Percentiles rank a stretch among this genome's conserved stretches.
Evolutionary conservation across 2,888 invertebrate species (phyloP).

Genomic region (Microchrysa polita): DNA sequence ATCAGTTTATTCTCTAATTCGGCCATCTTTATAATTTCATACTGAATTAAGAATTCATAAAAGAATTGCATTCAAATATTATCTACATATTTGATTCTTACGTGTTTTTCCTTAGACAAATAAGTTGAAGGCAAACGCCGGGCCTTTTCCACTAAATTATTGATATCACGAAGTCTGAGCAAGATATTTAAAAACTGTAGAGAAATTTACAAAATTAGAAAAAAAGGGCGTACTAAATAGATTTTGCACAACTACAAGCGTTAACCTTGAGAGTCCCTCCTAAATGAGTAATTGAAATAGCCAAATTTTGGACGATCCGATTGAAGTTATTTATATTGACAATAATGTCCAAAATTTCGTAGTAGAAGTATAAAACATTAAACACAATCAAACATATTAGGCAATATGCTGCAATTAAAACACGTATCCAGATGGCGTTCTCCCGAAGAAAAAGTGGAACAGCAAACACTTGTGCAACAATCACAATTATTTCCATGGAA

Average conservation of each 20-base stretch:
- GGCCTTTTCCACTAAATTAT: not conserved
- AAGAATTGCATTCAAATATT: too few species aligned
- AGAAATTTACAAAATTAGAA: too few species aligned
- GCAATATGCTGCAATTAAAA: not conserved
- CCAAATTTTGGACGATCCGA: constrained; percentile 52
- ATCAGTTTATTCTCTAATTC: too few species aligned
- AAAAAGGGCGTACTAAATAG: not conserved
- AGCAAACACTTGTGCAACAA: not conserved
- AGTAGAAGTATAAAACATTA: constrained; percentile 47
- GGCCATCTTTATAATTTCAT: too few species aligned
- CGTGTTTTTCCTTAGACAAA: not conserved
- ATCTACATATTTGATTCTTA: too few species aligned
- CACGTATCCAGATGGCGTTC: not conserved
- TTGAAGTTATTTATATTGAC: constrained; percentile 49
- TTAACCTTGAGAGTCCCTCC: constrained; percentile 51
- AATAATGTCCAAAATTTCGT: constrained; percentile 52
- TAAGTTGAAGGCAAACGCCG: not conserved
- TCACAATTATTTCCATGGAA: not conserved
- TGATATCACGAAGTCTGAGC: not conserved
- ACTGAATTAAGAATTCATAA: too few species aligned
- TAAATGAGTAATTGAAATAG: constrained; percentile 51
- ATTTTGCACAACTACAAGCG: not conserved
- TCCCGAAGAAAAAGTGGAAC: not conserved
- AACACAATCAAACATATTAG: not conserved
- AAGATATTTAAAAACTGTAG: not conserved